Evolutionary conservation across 2,797 vertebrate species (phyloP), one percentile per base, ranked within the genome.

Genomic region (Lindbergichthys nudifrons): DNA sequence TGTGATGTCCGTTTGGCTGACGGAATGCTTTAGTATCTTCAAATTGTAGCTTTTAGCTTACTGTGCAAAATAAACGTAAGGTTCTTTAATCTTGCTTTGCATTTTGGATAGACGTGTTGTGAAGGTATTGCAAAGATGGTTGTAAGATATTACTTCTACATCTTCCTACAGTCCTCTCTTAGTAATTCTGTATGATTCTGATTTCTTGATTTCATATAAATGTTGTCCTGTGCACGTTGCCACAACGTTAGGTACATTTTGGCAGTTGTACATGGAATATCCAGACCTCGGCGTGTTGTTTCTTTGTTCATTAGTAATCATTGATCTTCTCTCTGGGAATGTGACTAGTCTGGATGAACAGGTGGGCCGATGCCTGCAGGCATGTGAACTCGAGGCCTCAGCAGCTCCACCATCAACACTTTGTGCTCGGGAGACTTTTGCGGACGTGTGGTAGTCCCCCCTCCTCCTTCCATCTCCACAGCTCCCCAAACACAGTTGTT

Each of bases 401-500:
- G 87, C 88, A 87, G 87, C 71, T 84, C 81, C 72, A 73, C 77
- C 81, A 85, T 83, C 77, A 89, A 93, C 86, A 87, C 87, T 86
- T 85, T 84, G 84, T 89, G 87, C 89, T 84, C 74, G 19, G 75
- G 87, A 93, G 91, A 92, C 79, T 92, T 93, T 92, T 94, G 94
- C 86, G 75, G 82, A 84, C 75, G 69, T 82, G 77, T 80, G 71
- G 70, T 66, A 7, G 32, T 70, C 79, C 75, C 79, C 79, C 75
- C 79, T 68, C 87, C 89, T 79, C 85, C 73, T 66, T 61, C 80
- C 77, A 77, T 85, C 77, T 83, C 89, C 73, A 66, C 84, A 77
- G 88, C 82, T 90, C 91, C 89, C 87, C 82, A 86, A 93, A 92
- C 94, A 93, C 95, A 95, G 95, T 95, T 95, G 94, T 95, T 95